These are phyloP conservation scores for Ligdia adustata DNA, from an alignment of 2,888 invertebrate species.

Conservation along the genomic window DNA sequence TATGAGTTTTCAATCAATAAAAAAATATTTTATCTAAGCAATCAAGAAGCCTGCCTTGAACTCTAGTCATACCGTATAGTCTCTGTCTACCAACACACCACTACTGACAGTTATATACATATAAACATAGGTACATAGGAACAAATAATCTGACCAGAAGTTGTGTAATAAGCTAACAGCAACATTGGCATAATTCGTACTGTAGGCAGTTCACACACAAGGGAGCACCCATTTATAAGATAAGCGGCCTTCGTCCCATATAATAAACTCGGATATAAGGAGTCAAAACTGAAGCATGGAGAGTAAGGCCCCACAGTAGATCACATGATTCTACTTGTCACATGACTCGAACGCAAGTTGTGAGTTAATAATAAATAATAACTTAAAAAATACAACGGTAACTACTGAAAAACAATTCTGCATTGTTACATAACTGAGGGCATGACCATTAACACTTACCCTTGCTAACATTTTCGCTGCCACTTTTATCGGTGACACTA, in stretches of 20 bases:
- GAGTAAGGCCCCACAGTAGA: slow-evolving; percentile 36
- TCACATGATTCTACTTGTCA: slow-evolving; percentile 73
- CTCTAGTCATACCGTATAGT: slow-evolving; percentile 5
- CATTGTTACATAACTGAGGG: slow-evolving; percentile 80
- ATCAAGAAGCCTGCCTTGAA: slow-evolving; percentile 18
- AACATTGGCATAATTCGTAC: slow-evolving; percentile 26
- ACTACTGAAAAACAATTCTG: slow-evolving; percentile 51
- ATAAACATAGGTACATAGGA: slow-evolving; percentile 20
- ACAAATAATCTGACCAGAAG: slow-evolving; percentile 49
- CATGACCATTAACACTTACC: slow-evolving; percentile 75
- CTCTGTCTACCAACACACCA: neutral
- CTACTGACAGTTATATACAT: slow-evolving; percentile 20
- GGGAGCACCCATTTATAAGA: neutral
- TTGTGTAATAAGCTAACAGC: slow-evolving; percentile 59
- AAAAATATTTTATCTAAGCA: too few species aligned
- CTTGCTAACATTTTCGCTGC: slow-evolving; percentile 73
- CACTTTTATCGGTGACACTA: slow-evolving; percentile 71
- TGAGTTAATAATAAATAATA: neutral
- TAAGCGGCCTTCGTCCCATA: neutral
- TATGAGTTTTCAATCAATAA: too few species aligned
- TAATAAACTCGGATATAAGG: neutral
- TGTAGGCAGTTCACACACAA: neutral
- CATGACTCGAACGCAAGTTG: slow-evolving; percentile 58
- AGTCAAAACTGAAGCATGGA: slow-evolving; percentile 15
- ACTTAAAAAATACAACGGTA: slow-evolving; percentile 9